phyloP scores from a whole-genome alignment of 2,113 vertebrate species.

The Ophiodon elongatus region DNA sequence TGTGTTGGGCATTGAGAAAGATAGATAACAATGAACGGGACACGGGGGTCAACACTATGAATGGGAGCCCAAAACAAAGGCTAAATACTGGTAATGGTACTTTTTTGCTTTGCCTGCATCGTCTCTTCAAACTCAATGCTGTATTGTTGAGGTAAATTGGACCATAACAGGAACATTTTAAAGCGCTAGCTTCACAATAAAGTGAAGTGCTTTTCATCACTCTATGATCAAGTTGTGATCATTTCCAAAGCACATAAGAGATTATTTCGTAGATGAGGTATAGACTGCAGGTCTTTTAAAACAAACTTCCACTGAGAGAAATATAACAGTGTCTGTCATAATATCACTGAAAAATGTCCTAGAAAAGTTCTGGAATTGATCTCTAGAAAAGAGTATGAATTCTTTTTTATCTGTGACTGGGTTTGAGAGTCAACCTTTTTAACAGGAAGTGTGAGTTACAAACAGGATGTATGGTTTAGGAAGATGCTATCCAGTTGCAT shows the following conservation, averaged over 20 bases:
- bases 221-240: not conserved
- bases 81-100: not conserved
- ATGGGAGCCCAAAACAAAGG: not conserved
- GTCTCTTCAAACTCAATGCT: not conserved
- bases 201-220: not conserved
- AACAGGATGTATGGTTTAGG: not conserved
- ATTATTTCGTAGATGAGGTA: not conserved
- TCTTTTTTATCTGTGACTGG: not conserved
- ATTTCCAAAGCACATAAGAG: not conserved
- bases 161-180: no score
- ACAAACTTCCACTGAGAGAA: not conserved
- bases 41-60: not conserved
- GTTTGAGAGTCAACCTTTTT: not conserved
- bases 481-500: slow-evolving; percentile 6
- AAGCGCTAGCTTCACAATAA: no score
- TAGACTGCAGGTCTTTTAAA: not conserved
- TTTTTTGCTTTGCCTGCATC: not conserved
- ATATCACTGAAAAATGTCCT: not conserved
- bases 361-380: not conserved
- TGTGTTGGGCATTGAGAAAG: not conserved
- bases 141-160: not conserved
- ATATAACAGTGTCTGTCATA: not conserved
- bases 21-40: not conserved
- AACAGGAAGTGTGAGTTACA: not conserved
- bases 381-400: not conserved